Base-by-base conservation (phyloP, 2,888 invertebrate species). In the Onchidella celtica region DNA sequence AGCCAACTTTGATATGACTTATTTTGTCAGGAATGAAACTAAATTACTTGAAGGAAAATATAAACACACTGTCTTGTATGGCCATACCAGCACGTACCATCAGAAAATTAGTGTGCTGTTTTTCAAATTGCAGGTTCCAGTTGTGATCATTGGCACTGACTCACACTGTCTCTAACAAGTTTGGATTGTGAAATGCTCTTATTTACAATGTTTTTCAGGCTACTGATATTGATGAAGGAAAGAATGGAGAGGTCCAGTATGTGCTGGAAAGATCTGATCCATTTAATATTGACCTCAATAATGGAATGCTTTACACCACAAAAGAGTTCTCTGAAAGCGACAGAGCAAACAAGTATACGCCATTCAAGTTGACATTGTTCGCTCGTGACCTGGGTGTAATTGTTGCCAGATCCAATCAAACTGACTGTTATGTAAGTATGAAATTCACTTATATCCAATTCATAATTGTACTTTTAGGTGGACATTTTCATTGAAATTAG, bases 211-310 rank as follows among this genome's bases (percentile, higher is more conserved):
- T 70, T 47, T n/a, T 59, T 3, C 85, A 96, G 95, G 98, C 98
- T 0, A 95, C 95, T 86, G 98, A 98, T 93, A 95, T 95, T 86
- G 98, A 98, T 92, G 96, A 96, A 78, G 97, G 97, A 0, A 95
- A 96, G 85, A 97, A 95, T 92, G 97, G 97, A 1, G 95, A 95
- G 90, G 94, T 98, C 32, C 95, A 95, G 85, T 98, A 97, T 85
- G 86, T 88, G 17, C 86, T 93, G 11, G 89, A 90, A 9, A 61
- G 47, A 84, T 86, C n/a, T 88, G 97, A 91, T 94, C 94, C 38
- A 95, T 98, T 89, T 77, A 34, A 76, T 4, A 66, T 88, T 17
- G 34, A 63, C 3, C 29, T 21, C 2, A 21, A 34, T 3, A 83
- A 76, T n/a, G 88, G 87, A 1, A 38, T 79, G 3, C 65, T 87